Base-by-base conservation (phyloP, 2,888 invertebrate genomes). In the Orthosia cruda region DNA sequence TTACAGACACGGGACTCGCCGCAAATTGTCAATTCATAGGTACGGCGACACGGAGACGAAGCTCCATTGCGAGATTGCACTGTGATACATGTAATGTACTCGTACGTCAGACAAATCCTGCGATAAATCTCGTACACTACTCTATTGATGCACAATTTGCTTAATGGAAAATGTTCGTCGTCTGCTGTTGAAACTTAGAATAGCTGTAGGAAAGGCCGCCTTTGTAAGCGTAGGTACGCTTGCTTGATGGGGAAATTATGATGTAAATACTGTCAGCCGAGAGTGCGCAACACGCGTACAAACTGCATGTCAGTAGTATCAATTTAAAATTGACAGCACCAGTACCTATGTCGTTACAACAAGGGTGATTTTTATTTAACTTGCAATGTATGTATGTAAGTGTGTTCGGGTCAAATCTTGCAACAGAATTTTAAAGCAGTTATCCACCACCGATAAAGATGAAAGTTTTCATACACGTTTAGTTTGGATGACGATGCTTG, bases 41-140 rank as follows among this genome's bases (percentile, higher is more conserved):
- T 57, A 45, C 32, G 47, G 40, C 52, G 68, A 45, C 50, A 66
- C 23, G 11, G 32, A 50, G 52, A 50, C 61, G 54, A 16, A 15
- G 64, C 69, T 74, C 74, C 81, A 84, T 84, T 73, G 74, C 55
- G 57, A 73, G 72, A 81, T 84, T 81, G 74, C 73, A 74, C 45
- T 58, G 52, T 32, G 58, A 52, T 69, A 54, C 55, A 74, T 71
- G 47, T 74, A 79, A 71, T 81, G 58, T 77, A 64, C 58, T 58
- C 13, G 20, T n/a, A 13, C 50, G 55, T 47, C 47, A 68, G 64
- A 50, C 64, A 23, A 59, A 13, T 45, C 23, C 59, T 50, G 57
- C 45, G 18, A 84, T 75, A 69, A 59, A 81, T 73, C 64, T 73
- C 20, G 2, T 62, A 59, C 55, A 52, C 20, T 26, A 15, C 47